phyloP scores from a whole-genome alignment of 2,113 vertebrate genomes.

The Cinclus mexicanus region DNA sequence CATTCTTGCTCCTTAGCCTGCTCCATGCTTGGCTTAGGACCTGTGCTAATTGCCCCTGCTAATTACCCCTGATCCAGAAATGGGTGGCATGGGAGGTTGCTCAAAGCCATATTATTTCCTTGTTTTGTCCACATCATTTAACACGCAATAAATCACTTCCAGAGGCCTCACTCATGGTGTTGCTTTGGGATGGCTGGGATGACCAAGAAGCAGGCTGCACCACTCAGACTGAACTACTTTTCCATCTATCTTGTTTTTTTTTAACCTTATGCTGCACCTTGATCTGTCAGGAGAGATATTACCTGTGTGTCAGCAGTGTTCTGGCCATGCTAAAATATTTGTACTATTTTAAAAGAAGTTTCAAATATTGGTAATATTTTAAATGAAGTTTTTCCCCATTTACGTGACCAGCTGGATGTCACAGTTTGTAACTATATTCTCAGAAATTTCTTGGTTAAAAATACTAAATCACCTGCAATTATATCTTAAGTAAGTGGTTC shows the following conservation, averaged over 20 bases:
- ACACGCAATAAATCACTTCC: background rate
- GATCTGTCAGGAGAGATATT: background rate
- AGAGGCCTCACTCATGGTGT: background rate
- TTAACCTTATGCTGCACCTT: background rate
- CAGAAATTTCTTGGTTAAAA: background rate
- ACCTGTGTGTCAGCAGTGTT: background rate
- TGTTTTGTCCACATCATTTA: background rate
- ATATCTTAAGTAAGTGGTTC: background rate
- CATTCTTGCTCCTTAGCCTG: background rate
- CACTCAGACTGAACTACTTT: background rate
- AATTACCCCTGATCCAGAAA: background rate
- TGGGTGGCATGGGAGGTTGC: background rate
- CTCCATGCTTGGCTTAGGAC: background rate
- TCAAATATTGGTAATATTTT: background rate
- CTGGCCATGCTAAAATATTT: background rate
- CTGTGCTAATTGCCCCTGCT: background rate
- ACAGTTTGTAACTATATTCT: background rate
- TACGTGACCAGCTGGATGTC: background rate
- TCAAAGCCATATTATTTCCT: background rate
- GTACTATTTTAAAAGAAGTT: background rate
- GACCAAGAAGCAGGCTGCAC: background rate
- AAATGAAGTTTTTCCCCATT: background rate
- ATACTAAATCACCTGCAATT: background rate
- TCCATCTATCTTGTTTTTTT: background rate
- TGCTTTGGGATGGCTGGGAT: background rate